Base-by-base conservation (phyloP, 2,797 vertebrate genomes). In the Propithecus perrieri region DNA sequence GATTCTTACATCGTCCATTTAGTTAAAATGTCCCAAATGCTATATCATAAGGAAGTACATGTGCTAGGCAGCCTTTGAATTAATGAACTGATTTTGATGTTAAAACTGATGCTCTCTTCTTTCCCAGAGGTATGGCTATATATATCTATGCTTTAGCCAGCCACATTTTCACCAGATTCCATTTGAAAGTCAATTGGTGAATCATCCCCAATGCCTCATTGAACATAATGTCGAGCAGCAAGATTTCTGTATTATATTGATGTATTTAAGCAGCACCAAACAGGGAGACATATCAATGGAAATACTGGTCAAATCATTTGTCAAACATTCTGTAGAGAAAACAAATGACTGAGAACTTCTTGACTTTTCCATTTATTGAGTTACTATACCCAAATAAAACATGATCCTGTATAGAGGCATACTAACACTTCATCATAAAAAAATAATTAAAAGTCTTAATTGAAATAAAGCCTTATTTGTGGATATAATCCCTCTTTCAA, bases 151-250 rank as follows among this genome's bases (percentile, higher is more conserved):
- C 35, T 90, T 46, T 74, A 85, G 38, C 65, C 69, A 85, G 14
- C 15, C 43, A n/a, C 20, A 38, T 85, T 91, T 81, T 55, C 48
- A 88, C 38, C 46, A 96, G 65, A 92, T 91, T 96, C 43, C 71
- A 50, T 88, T 86, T 94, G 81, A 90, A 94, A 86, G 71, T 94
- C 78, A 95, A 55, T 85, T 93, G 43, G 13, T 76, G 72, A 93
- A 85, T 94, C 78, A 88, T 96, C 18, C 17, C n/a, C 0, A 14
- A 18, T 95, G 69, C 24, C 57, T 97, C 63, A 30, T 26, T 96
- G 85, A 95, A 57, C 61, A 86, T 89, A 94, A 83, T 76, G 75
- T 83, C 69, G 55, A 91, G n/a, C 57, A 85, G 48, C 59, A 78
- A 92, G 33, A 76, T 85, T 81, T 91, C 61, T 97, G 50, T 91